phyloP scores from a whole-genome alignment of 2,113 vertebrate genomes.

The Siniperca chuatsi region DNA sequence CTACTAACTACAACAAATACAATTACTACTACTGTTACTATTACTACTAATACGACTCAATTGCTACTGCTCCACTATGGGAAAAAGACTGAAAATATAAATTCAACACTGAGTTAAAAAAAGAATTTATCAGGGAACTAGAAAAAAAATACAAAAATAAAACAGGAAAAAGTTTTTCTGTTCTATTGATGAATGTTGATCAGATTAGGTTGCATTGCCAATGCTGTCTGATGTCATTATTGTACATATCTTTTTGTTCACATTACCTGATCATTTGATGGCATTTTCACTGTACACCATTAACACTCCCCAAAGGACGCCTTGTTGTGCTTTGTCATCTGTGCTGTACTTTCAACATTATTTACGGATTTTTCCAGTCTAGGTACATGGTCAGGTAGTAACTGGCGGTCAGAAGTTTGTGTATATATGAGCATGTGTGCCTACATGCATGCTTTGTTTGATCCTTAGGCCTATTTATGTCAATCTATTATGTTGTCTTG shows the following conservation, averaged over 20 bases:
- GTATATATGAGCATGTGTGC: background rate
- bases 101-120: background rate
- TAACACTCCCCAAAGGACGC: background rate
- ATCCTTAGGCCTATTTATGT: conserved; percentile 45
- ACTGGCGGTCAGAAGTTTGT: background rate
- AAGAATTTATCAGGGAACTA: background rate
- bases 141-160: background rate
- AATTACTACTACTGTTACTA: background rate
- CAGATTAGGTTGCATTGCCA: background rate
- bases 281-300: background rate
- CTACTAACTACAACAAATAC: background rate
- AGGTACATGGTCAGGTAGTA: background rate
- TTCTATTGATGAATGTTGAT: background rate
- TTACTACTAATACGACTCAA: background rate
- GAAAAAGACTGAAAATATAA: background rate
- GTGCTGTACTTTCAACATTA: background rate
- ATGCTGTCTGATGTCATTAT: background rate
- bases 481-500: conserved; percentile 47
- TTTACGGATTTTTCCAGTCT: background rate
- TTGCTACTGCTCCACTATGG: background rate
- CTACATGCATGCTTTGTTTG: conserved; percentile 33
- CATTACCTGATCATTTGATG: background rate
- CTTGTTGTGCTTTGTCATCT: background rate
- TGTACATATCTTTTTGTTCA: background rate
- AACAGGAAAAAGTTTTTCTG: background rate